Evolutionary conservation across 2,113 vertebrate species (phyloP), one percentile per base, ranked within the genome.

Genomic region (Larimichthys polyactis): DNA sequence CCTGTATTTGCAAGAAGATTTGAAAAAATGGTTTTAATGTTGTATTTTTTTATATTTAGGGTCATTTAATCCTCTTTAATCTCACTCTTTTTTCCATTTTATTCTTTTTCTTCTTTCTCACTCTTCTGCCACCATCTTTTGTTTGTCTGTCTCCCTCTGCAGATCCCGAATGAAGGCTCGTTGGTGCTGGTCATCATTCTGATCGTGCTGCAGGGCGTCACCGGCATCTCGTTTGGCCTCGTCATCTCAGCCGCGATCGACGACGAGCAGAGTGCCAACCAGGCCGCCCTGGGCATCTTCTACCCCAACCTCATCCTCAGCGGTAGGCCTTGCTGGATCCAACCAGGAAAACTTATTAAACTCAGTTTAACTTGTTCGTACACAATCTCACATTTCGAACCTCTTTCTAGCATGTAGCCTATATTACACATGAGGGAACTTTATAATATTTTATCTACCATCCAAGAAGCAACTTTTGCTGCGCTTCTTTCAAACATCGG

Each of bases 201-300:
- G 59, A 96, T 96, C 36, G 89, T 96, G 60, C 94, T 96, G 71
- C 95, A 96, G 86, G 95, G 95, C 16, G 54, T 96, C 81, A 92
- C 89, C 0, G 95, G 94, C 44, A 96, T 96, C 65, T 94, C 95
- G 0, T 94, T 96, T 0, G 95, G 95, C 63, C 90, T 96, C 43
- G 95, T 96, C 72, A 96, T 96, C 85, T 95, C 95, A 0, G 87
- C 95, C 2, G 94, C 89, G 0, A 95, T 96, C 10, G 95, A 96
- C 4, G 94, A 96, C 11, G 95, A 96, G 88, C 95, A 96, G 81
- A 95, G 79, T 8, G 95, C 95, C 88, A 95, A 95, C 89, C 95
- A 96, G 89, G 92, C 95, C 0, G 93, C 95, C 0, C 90, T 96
- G n/a, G 95, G 95, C 27, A 70, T 96, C 78, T 96, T 96, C 90